Evolutionary conservation across 2,888 invertebrate species (phyloP).

Genomic region (Caenorhabditis imperialis): DNA sequence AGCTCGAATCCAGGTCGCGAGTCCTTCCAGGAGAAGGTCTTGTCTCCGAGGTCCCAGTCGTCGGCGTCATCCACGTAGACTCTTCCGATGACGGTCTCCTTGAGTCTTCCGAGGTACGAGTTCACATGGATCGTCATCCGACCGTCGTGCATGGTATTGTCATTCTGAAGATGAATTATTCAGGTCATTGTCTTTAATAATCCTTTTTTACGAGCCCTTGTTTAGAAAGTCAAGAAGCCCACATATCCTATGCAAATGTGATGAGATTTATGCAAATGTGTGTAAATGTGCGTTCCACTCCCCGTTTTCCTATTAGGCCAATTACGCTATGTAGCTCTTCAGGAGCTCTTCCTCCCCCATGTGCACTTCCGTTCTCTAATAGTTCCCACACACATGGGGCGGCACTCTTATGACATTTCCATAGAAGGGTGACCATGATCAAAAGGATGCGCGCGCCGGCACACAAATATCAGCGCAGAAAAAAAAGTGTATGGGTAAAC

Average conservation of each 20-base stretch:
- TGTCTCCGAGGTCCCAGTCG: constrained; percentile 98
- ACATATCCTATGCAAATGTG: constrained; percentile 33
- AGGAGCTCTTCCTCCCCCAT: constrained; percentile 29
- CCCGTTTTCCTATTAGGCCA: constrained; percentile 47
- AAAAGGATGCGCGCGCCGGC: neutral
- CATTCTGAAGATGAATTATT: constrained; percentile 82
- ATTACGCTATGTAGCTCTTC: constrained; percentile 20
- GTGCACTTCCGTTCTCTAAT: too few species aligned
- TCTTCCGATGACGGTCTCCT: constrained; percentile 91
- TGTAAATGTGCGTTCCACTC: too few species aligned
- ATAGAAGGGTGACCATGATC: neutral
- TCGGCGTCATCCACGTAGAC: constrained; percentile 97
- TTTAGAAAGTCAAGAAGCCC: constrained; percentile 28
- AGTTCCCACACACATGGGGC: too few species aligned
- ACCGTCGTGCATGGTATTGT: constrained; percentile 98
- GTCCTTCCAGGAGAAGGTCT: constrained; percentile 90
- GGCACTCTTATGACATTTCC: too few species aligned
- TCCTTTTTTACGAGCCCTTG: constrained; percentile 2
- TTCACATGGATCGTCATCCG: constrained; percentile 96
- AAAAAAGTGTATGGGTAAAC: constrained; percentile 18
- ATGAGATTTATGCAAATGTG: constrained; percentile 49
- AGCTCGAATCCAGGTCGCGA: constrained; percentile 82
- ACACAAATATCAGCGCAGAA: constrained; percentile 9
- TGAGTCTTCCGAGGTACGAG: constrained; percentile 92
- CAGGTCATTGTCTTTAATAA: neutral